Evolutionary conservation across 2,888 invertebrate species (phyloP), one percentile per base, ranked within the genome.

Genomic region (Volucella zonaria): DNA sequence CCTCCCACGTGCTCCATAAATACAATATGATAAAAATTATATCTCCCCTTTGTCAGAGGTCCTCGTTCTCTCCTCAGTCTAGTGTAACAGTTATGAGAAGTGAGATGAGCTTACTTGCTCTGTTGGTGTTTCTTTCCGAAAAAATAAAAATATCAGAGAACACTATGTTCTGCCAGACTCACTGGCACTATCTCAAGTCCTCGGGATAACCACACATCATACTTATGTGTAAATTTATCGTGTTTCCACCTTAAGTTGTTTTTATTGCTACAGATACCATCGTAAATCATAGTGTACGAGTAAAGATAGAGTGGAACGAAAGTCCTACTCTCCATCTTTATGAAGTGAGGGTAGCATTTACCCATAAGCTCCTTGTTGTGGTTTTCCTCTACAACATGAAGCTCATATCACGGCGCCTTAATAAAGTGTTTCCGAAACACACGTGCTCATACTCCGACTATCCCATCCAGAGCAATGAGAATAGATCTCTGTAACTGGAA

Each of bases 171-270:
- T 31, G n/a, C 42, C 23, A 43, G 52, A 61, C 68, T 38, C 31
- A 18, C 51, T 31, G 15, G 11, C 70, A 9, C 59, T 40, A 14
- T 38, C 31, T 58, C 47, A 61, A 64, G 81, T 73, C 66, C 59
- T 43, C 38, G 18, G 81, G 76, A 85, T 73, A 80, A 85, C 85
- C 76, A 85, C 85, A 81, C 61, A 76, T 85, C 85, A 85, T 81
- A 81, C 85, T 85, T 81, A 85, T 64, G 73, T 73, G 81, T 76
- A 67, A 81, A 85, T 85, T 85, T 85, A 85, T 80, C 85, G 76
- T 81, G 76, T 81, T 85, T 85, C 67, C 77, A 73, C 76, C 76
- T 73, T 85, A 85, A 85, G 85, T 85, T 85, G 85, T 85, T 73
- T 85, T 85, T 85, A 85, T 85, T 85, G 81, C 85, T 68, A 66